Percentiles rank a stretch among this genome's conserved stretches.
These are phyloP conservation scores for Hedya salicella DNA, from an alignment of 2,888 invertebrate genomes.

Conservation along the genomic window DNA sequence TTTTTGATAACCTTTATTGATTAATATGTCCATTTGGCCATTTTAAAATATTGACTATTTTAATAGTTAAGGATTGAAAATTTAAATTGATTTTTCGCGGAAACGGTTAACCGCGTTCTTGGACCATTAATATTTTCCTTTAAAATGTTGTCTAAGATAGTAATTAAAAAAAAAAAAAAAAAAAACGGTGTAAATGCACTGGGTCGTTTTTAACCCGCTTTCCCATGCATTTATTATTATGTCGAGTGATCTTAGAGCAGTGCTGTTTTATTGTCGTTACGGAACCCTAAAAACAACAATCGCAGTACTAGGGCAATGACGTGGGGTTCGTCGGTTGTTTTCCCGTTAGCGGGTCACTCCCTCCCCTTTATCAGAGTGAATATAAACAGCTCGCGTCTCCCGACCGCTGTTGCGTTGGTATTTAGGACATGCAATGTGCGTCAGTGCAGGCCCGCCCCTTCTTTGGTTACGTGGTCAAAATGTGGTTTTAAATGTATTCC, in stretches of 20 bases:
- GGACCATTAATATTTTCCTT: too few species aligned
- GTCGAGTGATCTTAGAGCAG: neutral
- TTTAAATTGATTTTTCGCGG: too few species aligned
- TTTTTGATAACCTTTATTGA: conserved; percentile 11
- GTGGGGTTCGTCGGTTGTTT: conserved; percentile 27
- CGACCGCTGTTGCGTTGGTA: conserved; percentile 2
- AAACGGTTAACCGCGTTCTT: too few species aligned
- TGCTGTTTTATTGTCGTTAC: neutral
- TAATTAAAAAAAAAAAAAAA: too few species aligned
- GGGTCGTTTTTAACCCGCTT: too few species aligned
- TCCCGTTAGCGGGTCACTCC: conserved; percentile 40
- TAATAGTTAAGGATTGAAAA: too few species aligned
- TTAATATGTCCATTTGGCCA: neutral
- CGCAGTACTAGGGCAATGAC: conserved; percentile 17
- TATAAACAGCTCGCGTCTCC: conserved; percentile 35
- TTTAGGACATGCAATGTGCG: conserved; percentile 28
- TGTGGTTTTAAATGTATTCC: too few species aligned
- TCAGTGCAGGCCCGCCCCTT: conserved; percentile 13
- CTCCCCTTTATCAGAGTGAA: conserved; percentile 37
- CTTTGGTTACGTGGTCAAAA: conserved; percentile 1
- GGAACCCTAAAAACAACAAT: conserved; percentile 1
- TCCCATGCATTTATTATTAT: too few species aligned
- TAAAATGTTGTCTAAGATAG: too few species aligned
- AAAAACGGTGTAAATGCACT: too few species aligned
- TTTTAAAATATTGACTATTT: neutral